phyloP scores from a whole-genome alignment of 2,888 invertebrate species.

The Coelogynopora nodosa region DNA sequence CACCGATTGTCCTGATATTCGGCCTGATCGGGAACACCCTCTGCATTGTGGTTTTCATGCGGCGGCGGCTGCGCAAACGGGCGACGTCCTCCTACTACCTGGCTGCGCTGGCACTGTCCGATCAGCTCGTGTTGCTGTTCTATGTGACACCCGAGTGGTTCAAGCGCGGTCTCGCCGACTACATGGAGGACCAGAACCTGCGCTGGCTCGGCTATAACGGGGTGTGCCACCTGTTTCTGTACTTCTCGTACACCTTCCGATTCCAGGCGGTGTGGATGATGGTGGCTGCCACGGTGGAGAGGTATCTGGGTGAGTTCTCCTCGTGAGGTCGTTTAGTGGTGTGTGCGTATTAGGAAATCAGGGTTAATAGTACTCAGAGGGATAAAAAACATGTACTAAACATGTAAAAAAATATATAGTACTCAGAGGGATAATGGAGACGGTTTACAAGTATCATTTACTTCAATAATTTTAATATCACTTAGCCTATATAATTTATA shows the following conservation, averaged over 20 bases:
- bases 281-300: constrained; percentile 38
- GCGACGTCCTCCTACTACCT: constrained; percentile 43
- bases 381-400: too few relatives aligned
- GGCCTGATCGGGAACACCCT: constrained; percentile 42
- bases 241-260: constrained; percentile 40
- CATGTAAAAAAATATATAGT: too few relatives aligned
- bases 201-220: constrained; percentile 22
- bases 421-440: too few relatives aligned
- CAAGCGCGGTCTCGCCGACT: constrained; percentile 1
- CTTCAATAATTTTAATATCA: too few relatives aligned
- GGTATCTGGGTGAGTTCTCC: constrained; percentile 38
- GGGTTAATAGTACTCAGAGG: too few relatives aligned
- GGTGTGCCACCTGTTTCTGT: constrained; percentile 42
- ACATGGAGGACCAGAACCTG: not conserved
- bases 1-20: not conserved
- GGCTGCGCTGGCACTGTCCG: constrained; percentile 32
- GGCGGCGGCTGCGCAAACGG: constrained; percentile 36
- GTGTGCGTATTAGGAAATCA: too few relatives aligned
- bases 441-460: too few relatives aligned
- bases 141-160: constrained; percentile 45
- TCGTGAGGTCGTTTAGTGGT: not conserved
- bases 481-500: too few relatives aligned
- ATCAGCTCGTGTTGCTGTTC: constrained; percentile 41
- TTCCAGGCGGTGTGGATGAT: constrained; percentile 43
- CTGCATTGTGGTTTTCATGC: constrained; percentile 41